Percentiles rank a stretch among this genome's conserved stretches.
phyloP scores from a whole-genome alignment of 2,888 invertebrate genomes.

The Meta bourneti region DNA sequence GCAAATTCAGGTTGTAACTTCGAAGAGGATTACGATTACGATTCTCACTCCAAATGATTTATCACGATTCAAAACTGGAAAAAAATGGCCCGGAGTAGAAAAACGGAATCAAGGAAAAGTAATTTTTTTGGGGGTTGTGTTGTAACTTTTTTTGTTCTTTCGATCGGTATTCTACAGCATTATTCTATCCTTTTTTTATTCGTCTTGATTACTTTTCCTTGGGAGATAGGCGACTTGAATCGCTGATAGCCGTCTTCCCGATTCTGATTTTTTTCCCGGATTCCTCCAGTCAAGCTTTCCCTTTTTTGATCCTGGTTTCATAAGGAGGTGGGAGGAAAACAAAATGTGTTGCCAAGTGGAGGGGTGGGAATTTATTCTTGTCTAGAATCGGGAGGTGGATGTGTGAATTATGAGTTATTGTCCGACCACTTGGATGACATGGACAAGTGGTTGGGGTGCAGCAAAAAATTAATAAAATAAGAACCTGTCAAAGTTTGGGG shows the following conservation, averaged over 20 bases:
- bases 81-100: background rate
- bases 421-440: background rate
- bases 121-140: background rate
- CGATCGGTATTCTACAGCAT: background rate
- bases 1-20: background rate
- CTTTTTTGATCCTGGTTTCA: background rate
- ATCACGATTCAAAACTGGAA: background rate
- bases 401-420: constrained; percentile 23
- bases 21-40: background rate
- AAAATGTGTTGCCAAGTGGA: background rate
- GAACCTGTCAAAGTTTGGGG: background rate
- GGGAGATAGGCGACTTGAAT: background rate
- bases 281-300: background rate
- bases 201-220: background rate
- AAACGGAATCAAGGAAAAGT: background rate
- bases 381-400: background rate
- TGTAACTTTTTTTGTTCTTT: background rate
- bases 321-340: background rate
- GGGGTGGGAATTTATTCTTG: constrained; percentile 17
- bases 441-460: background rate
- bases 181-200: background rate
- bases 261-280: background rate
- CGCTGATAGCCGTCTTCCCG: background rate
- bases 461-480: background rate
- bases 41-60: background rate